phyloP scores from a whole-genome alignment of 2,113 vertebrate genomes.

The Tupaia chinensis region DNA sequence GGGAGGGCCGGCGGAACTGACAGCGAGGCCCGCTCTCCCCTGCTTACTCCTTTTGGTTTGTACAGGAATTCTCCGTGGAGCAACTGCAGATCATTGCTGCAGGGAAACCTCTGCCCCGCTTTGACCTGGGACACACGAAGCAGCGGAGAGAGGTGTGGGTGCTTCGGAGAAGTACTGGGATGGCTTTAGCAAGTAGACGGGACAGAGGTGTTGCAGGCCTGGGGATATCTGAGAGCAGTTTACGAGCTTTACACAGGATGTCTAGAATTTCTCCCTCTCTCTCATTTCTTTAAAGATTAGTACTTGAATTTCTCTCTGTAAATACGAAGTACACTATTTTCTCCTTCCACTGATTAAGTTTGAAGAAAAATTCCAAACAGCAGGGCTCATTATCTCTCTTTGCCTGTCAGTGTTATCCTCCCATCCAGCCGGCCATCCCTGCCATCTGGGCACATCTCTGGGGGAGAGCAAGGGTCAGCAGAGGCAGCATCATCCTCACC shows the following conservation, averaged over 20 bases:
- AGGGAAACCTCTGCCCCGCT: conserved; percentile 43
- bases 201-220: neutral
- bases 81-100: neutral
- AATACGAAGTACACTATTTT: conserved; percentile 18
- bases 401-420: neutral
- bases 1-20: neutral
- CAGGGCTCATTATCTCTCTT: neutral
- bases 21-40: neutral
- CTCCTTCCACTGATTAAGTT: conserved; percentile 3
- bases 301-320: neutral
- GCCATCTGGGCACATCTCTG: neutral
- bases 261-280: neutral
- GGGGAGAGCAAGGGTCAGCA: neutral
- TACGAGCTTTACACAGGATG: neutral
- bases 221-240: neutral
- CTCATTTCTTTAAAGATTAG: neutral
- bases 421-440: neutral
- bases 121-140: conserved; percentile 46
- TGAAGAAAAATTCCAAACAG: neutral
- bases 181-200: neutral
- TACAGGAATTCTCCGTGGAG: conserved; percentile 56
- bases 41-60: conserved; percentile 35
- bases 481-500: conserved; percentile 88
- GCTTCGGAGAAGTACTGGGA: neutral
- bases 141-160: neutral